Evolutionary conservation across 2,797 vertebrate genomes (phyloP).

Genomic region (Myripristis jacobus): DNA sequence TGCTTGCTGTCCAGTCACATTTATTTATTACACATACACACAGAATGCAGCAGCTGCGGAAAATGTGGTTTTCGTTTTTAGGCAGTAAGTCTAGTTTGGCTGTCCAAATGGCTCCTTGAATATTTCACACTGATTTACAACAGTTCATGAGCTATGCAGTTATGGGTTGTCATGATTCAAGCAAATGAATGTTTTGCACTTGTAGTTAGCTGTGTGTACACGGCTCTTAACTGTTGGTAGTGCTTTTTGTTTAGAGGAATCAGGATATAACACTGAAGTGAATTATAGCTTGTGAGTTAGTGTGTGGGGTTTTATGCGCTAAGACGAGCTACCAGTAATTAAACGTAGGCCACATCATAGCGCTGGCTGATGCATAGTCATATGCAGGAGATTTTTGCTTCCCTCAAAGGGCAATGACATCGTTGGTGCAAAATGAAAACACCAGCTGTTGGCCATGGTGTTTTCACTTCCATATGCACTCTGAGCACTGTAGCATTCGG

Average conservation of each 20-base stretch:
- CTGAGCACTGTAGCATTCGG: slow-evolving; percentile 51
- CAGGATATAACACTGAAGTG: slow-evolving; percentile 40
- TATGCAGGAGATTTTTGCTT: slow-evolving; percentile 58
- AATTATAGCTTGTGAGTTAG: slow-evolving; percentile 55
- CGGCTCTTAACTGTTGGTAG: slow-evolving; percentile 55
- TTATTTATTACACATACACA: slow-evolving; percentile 36
- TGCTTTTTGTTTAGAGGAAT: slow-evolving; percentile 44
- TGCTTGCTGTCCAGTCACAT: slow-evolving; percentile 32
- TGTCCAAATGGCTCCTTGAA: slow-evolving; percentile 26
- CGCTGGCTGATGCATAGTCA: slow-evolving; percentile 53
- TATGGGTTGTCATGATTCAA: slow-evolving; percentile 19
- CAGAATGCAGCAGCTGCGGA: slow-evolving; percentile 11
- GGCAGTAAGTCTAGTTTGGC: slow-evolving; percentile 23
- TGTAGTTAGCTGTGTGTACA: slow-evolving; percentile 60
- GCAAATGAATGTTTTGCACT: slow-evolving; percentile 40
- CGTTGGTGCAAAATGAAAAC: slow-evolving; percentile 72
- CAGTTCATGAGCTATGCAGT: slow-evolving; percentile 28
- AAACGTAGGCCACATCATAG: slow-evolving; percentile 51
- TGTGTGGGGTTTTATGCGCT: slow-evolving; percentile 41
- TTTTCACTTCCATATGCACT: slow-evolving; percentile 68
- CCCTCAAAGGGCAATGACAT: slow-evolving; percentile 71
- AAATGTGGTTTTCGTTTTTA: slow-evolving; percentile 30
- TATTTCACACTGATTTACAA: slow-evolving; percentile 46
- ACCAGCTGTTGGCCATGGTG: slow-evolving; percentile 70
- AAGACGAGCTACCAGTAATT: slow-evolving; percentile 34